Evolutionary conservation across 37 sponge, comb jelly and placozoan species (phyloP).

Genomic region (Halisarca cf. caerulea): DNA sequence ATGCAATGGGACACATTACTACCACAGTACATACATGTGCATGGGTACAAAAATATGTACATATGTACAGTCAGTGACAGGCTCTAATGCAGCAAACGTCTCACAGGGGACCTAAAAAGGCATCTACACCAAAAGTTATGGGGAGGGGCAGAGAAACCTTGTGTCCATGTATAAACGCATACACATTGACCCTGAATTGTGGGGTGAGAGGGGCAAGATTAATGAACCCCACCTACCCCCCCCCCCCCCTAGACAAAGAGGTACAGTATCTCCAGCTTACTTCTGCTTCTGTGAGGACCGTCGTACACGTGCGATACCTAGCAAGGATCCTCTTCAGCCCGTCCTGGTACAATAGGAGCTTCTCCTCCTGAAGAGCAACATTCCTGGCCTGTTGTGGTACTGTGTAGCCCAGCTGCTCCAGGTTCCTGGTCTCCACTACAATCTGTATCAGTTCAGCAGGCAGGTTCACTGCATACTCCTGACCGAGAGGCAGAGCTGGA

Average conservation of each 20-base stretch:
- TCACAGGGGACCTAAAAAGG: too few relatives aligned
- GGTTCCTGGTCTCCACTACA: slow-evolving; percentile 89
- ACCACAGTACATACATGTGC: slow-evolving; percentile 5
- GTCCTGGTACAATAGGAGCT: slow-evolving; percentile 72
- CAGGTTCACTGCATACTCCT: slow-evolving; percentile 89
- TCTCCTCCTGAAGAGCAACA: slow-evolving; percentile 98
- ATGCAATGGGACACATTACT: not conserved
- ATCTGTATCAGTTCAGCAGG: slow-evolving; percentile 88
- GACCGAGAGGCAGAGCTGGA: slow-evolving; percentile 59
- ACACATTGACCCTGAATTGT: not conserved
- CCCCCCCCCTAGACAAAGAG: too few relatives aligned
- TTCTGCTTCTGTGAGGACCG: slow-evolving; percentile 60
- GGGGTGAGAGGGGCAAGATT: too few relatives aligned
- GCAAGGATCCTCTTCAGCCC: slow-evolving; percentile 72
- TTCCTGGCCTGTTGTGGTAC: slow-evolving; percentile 93
- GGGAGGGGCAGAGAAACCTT: too few relatives aligned
- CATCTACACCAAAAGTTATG: too few relatives aligned
- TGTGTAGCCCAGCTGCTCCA: slow-evolving; percentile 93
- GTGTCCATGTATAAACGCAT: not conserved
- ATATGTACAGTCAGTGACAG: not conserved
- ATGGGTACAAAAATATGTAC: not conserved
- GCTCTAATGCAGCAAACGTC: too few relatives aligned
- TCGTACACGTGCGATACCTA: slow-evolving; percentile 66
- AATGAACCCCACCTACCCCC: too few relatives aligned
- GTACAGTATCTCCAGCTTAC: slow-evolving; percentile 32